These are phyloP conservation scores for Pseudomyrmex sp. DNA, from an alignment of 1,140 invertebrate genomes.

Conservation along the genomic window DNA sequence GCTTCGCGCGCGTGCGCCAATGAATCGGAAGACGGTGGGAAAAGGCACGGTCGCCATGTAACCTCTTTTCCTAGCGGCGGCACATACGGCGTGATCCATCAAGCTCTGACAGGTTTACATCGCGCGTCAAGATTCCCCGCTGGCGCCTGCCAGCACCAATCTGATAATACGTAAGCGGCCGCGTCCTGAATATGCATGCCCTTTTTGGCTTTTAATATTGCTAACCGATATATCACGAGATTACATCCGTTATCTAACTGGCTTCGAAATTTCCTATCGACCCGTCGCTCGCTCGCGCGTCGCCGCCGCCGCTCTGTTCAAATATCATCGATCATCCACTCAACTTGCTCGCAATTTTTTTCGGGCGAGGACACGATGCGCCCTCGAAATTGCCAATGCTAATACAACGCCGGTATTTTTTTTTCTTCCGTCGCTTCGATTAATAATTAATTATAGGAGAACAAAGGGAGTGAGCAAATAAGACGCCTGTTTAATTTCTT, in stretches of 20 bases:
- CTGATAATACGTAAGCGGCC: constrained; percentile 80
- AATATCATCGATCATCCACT: constrained; percentile 76
- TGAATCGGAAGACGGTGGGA: constrained; percentile 51
- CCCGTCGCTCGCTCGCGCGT: constrained; percentile 21
- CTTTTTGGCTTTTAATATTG: constrained; percentile 81
- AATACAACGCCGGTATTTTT: background rate
- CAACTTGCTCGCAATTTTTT: constrained; percentile 60
- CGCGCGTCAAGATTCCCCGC: constrained; percentile 79
- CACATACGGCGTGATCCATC: constrained; percentile 77
- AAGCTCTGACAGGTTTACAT: constrained; percentile 82
- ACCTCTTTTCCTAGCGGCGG: constrained; percentile 70
- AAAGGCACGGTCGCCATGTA: constrained; percentile 58
- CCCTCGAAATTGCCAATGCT: constrained; percentile 20
- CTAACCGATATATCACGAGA: constrained; percentile 80
- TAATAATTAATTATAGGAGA: constrained; percentile 1
- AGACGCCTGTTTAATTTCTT: background rate
- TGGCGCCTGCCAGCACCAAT: constrained; percentile 75
- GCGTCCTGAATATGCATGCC: constrained; percentile 81
- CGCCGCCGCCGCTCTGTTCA: constrained; percentile 63
- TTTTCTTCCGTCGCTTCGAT: background rate
- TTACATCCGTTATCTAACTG: constrained; percentile 72
- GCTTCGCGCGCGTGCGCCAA: constrained; percentile 43
- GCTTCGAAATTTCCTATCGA: constrained; percentile 75
- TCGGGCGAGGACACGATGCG: background rate
- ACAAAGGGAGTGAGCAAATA: background rate